Evolutionary conservation across 2,888 invertebrate species (phyloP).

Genomic region (Hololepta plana): DNA sequence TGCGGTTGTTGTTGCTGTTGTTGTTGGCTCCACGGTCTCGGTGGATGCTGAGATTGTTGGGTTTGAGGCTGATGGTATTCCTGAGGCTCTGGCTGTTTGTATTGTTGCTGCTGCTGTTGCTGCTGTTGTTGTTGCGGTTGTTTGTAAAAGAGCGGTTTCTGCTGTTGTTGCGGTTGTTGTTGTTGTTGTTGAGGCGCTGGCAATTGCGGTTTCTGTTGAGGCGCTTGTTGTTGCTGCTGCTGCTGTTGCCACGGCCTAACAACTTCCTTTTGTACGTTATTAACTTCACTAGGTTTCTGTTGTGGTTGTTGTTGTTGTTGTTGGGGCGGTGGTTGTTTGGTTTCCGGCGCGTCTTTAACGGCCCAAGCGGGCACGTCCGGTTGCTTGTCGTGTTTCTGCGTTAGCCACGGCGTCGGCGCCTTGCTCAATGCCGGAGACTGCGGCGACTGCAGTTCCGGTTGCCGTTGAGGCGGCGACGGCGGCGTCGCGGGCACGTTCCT

Average conservation of each 20-base stretch:
- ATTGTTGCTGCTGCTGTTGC: slow-evolving; percentile 8
- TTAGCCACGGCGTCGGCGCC: slow-evolving; percentile 42
- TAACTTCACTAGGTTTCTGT: no score
- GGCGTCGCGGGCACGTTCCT: slow-evolving; percentile 7
- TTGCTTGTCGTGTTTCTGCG: slow-evolving; percentile 24
- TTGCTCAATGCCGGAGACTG: slow-evolving; percentile 31
- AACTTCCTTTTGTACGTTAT: slow-evolving; percentile 5
- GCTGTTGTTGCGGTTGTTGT: slow-evolving; percentile 13
- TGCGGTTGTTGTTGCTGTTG: slow-evolving; percentile 13
- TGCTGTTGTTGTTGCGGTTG: slow-evolving; percentile 12
- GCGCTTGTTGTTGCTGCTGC: slow-evolving; percentile 24
- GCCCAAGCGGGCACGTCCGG: slow-evolving; percentile 34
- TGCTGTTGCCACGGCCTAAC: slow-evolving; percentile 16
- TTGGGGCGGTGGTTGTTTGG: slow-evolving; percentile 8
- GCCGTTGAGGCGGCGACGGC: slow-evolving; percentile 11
- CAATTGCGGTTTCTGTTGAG: slow-evolving; percentile 22
- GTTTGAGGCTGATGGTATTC: slow-evolving; percentile 4
- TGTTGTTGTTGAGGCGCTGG: slow-evolving; percentile 21
- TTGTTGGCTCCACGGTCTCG: slow-evolving; percentile 15
- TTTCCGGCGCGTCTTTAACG: slow-evolving; percentile 13
- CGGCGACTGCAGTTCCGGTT: slow-evolving; percentile 17
- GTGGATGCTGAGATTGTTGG: slow-evolving; percentile 13
- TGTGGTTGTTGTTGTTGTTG: slow-evolving; percentile 13
- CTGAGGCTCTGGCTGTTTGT: slow-evolving; percentile 4
- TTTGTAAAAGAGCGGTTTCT: no score